phyloP scores from a whole-genome alignment of 2,888 invertebrate genomes.

The Timema cristinae region DNA sequence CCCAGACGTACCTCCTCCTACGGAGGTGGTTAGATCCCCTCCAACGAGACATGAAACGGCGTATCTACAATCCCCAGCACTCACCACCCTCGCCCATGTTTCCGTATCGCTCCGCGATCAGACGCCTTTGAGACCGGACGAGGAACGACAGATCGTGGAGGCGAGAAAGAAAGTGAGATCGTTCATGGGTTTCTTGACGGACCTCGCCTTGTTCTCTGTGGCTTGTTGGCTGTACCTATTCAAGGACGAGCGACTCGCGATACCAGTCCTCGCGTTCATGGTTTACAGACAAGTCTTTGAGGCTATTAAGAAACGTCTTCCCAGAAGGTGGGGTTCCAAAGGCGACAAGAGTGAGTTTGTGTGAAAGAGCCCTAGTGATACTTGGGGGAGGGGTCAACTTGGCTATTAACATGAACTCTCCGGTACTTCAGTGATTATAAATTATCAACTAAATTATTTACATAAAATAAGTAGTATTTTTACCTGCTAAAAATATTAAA shows the following conservation, averaged over 20 bases:
- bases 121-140: not conserved
- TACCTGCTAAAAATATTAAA: too few relatives aligned
- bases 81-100: not conserved
- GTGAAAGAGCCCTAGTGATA: too few relatives aligned
- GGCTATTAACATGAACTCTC: too few relatives aligned
- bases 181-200: slow-evolving; percentile 67
- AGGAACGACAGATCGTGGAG: slow-evolving; percentile 38
- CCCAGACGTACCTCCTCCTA: not conserved
- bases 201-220: slow-evolving; percentile 66
- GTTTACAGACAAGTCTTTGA: slow-evolving; percentile 64
- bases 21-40: not conserved
- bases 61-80: not conserved
- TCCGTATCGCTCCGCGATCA: not conserved
- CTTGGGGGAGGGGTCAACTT: too few relatives aligned
- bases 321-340: not conserved
- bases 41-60: not conserved
- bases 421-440: too few relatives aligned
- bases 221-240: slow-evolving; percentile 80
- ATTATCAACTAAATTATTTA: too few relatives aligned
- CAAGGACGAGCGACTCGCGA: slow-evolving; percentile 72
- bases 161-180: slow-evolving; percentile 65
- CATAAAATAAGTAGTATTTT: too few relatives aligned
- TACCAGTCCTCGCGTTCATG: slow-evolving; percentile 71
- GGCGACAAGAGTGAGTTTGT: too few relatives aligned
- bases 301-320: slow-evolving; percentile 5